Evolutionary conservation across 92 coral and sea anemone species (phyloP).

Genomic region (Epizoanthus ramosus): DNA sequence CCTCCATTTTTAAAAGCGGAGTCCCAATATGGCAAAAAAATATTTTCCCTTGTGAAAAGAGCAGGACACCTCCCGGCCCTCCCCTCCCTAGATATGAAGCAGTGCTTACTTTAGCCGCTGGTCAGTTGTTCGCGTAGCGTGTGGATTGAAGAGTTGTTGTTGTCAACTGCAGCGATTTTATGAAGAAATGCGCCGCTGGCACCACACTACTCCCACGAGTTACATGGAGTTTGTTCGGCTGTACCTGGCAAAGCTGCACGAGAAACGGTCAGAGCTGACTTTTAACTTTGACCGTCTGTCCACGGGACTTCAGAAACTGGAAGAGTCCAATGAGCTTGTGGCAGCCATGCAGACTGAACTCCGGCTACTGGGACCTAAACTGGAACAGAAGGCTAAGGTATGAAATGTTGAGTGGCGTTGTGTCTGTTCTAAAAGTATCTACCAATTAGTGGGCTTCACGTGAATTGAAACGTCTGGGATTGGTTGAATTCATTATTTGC

Average conservation of each 20-base stretch:
- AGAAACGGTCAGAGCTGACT: slow-evolving; percentile 71
- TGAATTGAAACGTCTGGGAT: too few species aligned
- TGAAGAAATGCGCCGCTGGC: slow-evolving; percentile 77
- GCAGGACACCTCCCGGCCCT: too few species aligned
- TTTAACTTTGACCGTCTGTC: slow-evolving; percentile 74
- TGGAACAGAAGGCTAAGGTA: slow-evolving; percentile 86
- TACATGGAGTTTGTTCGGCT: slow-evolving; percentile 90
- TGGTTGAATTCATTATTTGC: too few species aligned
- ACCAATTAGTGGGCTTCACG: too few species aligned
- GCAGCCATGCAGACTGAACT: slow-evolving; percentile 89
- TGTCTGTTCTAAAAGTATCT: too few species aligned
- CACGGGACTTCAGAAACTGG: slow-evolving; percentile 82
- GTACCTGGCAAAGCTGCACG: slow-evolving; percentile 64
- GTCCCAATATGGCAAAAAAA: too few species aligned
- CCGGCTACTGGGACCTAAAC: slow-evolving; percentile 83
- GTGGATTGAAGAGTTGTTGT: neutral
- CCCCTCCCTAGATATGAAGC: too few species aligned
- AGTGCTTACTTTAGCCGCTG: too few species aligned
- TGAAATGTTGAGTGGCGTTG: neutral
- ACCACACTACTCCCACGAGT: slow-evolving; percentile 91
- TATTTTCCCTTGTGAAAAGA: too few species aligned
- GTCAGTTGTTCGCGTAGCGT: neutral
- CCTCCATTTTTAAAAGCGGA: too few species aligned
- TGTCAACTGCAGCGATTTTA: slow-evolving; percentile 53
- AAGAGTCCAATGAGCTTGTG: slow-evolving; percentile 82